Conservation (phyloP, 2,888 invertebrate species). For the Parapristionchus giblindavisi region DNA sequence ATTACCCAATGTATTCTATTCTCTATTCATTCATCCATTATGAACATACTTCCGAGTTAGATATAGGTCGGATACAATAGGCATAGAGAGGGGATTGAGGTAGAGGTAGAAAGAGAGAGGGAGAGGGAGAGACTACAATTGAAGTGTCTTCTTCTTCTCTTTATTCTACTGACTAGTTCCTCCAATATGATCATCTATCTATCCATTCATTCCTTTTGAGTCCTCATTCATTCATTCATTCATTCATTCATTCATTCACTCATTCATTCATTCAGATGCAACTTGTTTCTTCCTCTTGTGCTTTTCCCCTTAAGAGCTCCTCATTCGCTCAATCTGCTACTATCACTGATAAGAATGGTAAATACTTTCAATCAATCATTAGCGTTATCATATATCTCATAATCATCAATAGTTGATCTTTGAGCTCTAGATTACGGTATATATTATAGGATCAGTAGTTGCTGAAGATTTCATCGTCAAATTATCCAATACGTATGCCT, state of each 20-base stretch:
- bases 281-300: constrained; percentile 20
- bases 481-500: constrained; percentile 23
- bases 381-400: not conserved
- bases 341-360: constrained; percentile 19
- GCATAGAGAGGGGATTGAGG: no score
- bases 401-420: not conserved
- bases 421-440: not conserved
- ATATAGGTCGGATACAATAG: no score
- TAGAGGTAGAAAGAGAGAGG: no score
- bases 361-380: not conserved
- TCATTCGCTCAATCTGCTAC: constrained; percentile 15
- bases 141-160: constrained; percentile 4
- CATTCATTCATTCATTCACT: constrained; percentile 23
- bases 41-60: no score
- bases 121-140: no score
- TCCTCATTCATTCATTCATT: constrained; percentile 18
- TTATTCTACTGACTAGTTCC: constrained; percentile 23
- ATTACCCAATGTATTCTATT: no score
- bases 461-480: constrained; percentile 27
- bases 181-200: not conserved
- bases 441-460: not conserved
- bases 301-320: constrained; percentile 32
- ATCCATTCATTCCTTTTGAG: not conserved
- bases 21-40: no score
- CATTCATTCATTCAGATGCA: constrained; percentile 20